Conservation (phyloP, 2,888 invertebrate species). For the Trachelus iudaicus region DNA sequence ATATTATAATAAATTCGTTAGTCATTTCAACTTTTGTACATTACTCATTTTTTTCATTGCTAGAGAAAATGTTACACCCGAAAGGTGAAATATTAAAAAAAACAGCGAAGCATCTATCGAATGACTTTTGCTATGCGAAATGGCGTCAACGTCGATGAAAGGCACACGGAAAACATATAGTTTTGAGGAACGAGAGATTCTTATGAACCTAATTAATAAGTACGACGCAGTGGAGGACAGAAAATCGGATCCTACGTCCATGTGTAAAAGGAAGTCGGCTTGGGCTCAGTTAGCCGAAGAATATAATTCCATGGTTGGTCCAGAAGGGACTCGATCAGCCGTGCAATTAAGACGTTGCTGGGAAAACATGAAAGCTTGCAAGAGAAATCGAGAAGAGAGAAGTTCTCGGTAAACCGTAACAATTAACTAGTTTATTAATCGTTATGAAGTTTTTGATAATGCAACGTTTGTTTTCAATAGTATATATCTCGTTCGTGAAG, state of each 20-base stretch:
- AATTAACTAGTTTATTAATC: background rate
- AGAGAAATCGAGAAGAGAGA: constrained; percentile 48
- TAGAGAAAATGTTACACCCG: background rate
- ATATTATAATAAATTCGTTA: background rate
- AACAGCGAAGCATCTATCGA: background rate
- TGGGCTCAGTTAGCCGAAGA: constrained; percentile 48
- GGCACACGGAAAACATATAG: constrained; percentile 52
- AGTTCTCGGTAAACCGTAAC: constrained; percentile 33
- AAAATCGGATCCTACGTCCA: constrained; percentile 42
- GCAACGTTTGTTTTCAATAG: background rate
- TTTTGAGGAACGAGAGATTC: constrained; percentile 48
- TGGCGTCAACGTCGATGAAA: constrained; percentile 45
- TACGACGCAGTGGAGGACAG: constrained; percentile 41
- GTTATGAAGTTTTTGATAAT: background rate
- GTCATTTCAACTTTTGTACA: background rate
- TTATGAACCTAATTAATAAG: constrained; percentile 48
- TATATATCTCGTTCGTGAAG: background rate
- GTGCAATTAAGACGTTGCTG: constrained; percentile 49
- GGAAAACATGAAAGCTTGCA: constrained; percentile 54
- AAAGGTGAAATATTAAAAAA: background rate
- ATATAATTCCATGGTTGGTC: constrained; percentile 46
- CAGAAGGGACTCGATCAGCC: constrained; percentile 40
- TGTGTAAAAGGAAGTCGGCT: constrained; percentile 48
- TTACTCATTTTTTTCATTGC: no score
- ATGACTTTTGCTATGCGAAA: constrained; percentile 18